Percentiles rank a stretch among this genome's conserved stretches.
Evolutionary conservation across 2,797 vertebrate species (phyloP).

Genomic region (Chelidonichthys spinosus): DNA sequence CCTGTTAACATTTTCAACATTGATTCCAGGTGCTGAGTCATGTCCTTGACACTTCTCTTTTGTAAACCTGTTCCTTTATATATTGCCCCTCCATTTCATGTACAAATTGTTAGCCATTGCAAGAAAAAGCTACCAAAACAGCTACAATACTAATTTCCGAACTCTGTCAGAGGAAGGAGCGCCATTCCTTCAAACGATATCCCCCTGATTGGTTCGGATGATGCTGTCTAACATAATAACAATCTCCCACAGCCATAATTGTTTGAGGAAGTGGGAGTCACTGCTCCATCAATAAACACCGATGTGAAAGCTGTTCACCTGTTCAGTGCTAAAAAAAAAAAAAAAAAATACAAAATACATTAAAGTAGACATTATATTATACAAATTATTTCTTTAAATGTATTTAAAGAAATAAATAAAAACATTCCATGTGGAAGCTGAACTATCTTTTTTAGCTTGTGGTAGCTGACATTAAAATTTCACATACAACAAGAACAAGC

Average conservation of each 20-base stretch:
- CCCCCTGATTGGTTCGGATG: not conserved
- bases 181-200: not conserved
- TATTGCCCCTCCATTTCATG: not conserved
- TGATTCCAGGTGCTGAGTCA: not conserved
- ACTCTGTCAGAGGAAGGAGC: not conserved
- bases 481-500: too few species aligned
- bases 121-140: conserved; percentile 4
- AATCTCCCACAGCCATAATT: not conserved
- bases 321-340: not conserved
- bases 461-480: too few species aligned
- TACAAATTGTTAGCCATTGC: not conserved
- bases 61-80: not conserved
- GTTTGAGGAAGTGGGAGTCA: not conserved
- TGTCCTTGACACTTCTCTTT: not conserved
- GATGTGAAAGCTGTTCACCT: not conserved
- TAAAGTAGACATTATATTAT: not conserved
- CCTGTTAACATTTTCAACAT: conserved; percentile 11
- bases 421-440: not conserved
- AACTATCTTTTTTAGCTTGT: too few species aligned
- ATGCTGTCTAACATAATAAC: not conserved
- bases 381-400: not conserved
- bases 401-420: not conserved
- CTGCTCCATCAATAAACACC: not conserved
- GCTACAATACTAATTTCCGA: not conserved
- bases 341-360: not conserved